A percentile compares a stretch with the other conserved stretches of the same genome.
These are phyloP conservation scores for Aptenodytes forsteri DNA, from an alignment of 2,113 vertebrate genomes.

Conservation along the genomic window DNA sequence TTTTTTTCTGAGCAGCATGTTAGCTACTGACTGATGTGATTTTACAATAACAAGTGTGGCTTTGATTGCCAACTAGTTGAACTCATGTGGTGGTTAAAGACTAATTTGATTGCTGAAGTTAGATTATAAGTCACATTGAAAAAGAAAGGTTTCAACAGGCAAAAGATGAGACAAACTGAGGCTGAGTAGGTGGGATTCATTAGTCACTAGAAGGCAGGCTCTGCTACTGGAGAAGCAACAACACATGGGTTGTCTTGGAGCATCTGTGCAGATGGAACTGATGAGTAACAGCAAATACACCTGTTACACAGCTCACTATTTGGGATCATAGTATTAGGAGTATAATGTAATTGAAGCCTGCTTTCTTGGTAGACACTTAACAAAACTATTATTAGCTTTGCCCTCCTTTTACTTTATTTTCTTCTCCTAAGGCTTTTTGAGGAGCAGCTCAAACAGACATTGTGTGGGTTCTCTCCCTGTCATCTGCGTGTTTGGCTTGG, in stretches of 20 bases:
- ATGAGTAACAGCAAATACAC: conserved; percentile 18
- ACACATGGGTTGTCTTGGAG: background rate
- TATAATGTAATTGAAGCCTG: background rate
- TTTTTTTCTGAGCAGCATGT: background rate
- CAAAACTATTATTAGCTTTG: conserved; percentile 5
- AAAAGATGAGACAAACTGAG: background rate
- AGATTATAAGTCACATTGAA: background rate
- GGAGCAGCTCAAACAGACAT: background rate
- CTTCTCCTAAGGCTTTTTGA: background rate
- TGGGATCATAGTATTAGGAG: background rate
- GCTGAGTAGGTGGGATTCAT: background rate
- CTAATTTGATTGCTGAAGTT: background rate
- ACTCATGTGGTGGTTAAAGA: background rate
- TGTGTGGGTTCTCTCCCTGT: background rate
- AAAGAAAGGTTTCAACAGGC: background rate
- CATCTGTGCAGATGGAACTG: background rate
- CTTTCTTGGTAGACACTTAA: background rate
- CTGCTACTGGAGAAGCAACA: background rate
- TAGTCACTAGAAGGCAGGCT: conserved; percentile 8
- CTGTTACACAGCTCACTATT: background rate
- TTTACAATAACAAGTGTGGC: background rate
- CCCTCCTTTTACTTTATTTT: background rate
- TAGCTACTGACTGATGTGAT: background rate
- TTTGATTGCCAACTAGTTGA: background rate
- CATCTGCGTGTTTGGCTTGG: background rate